phyloP scores from a whole-genome alignment of 2,888 invertebrate species.

The Miltochrista miniata region DNA sequence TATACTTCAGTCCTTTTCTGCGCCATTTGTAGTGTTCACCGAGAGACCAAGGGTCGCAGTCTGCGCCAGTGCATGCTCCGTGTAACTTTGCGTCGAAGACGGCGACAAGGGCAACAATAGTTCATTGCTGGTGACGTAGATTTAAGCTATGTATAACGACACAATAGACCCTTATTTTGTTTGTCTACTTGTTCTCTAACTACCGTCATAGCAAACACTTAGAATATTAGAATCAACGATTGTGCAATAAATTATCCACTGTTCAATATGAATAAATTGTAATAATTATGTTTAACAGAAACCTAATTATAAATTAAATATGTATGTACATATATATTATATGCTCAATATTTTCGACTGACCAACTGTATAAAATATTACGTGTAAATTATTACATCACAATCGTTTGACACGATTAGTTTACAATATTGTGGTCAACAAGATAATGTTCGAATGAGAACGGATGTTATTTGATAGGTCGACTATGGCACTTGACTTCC shows the following conservation, averaged over 20 bases:
- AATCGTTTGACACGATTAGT: conserved; percentile 40
- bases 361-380: conserved; percentile 76
- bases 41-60: not conserved
- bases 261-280: conserved; percentile 62
- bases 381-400: conserved; percentile 48
- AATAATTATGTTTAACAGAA: conserved; percentile 40
- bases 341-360: conserved; percentile 82
- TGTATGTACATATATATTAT: conserved; percentile 40
- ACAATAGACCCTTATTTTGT: conserved; percentile 56
- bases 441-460: conserved; percentile 15
- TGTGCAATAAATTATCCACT: conserved; percentile 76
- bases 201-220: conserved; percentile 63
- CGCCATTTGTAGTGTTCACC: not conserved
- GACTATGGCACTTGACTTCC: conserved; percentile 18
- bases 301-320: conserved; percentile 25
- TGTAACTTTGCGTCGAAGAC: conserved; percentile 31
- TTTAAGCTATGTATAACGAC: conserved; percentile 63
- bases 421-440: conserved; percentile 18
- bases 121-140: conserved; percentile 68
- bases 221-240: conserved; percentile 65
- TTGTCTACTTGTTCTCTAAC: conserved; percentile 51
- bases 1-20: not conserved
- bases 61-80: conserved; percentile 12
- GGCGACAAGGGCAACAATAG: conserved; percentile 53
- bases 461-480: conserved; percentile 14